phyloP scores from a whole-genome alignment of 2,888 invertebrate genomes.

The Drosophila mimetica region DNA sequence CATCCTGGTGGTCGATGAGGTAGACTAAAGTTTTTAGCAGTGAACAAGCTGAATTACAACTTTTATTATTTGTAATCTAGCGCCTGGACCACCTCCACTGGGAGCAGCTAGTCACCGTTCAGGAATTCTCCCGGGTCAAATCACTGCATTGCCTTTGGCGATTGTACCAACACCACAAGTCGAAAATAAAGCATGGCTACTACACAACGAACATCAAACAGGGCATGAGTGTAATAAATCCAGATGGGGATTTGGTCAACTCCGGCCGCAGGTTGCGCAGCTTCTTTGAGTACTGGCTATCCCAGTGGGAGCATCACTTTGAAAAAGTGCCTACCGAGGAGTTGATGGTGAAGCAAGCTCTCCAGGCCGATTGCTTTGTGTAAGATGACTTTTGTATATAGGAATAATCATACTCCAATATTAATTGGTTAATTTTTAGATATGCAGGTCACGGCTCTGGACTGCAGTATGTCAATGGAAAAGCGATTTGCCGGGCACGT shows the following conservation, averaged over 20 bases:
- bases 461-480: constrained; percentile 86
- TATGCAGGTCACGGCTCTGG: constrained; percentile 90
- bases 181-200: constrained; percentile 78
- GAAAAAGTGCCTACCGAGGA: constrained; percentile 85
- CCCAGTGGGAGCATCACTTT: constrained; percentile 84
- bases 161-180: constrained; percentile 73
- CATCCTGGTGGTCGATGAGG: constrained; percentile 83
- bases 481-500: constrained; percentile 86
- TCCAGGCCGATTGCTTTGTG: constrained; percentile 86
- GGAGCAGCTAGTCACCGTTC: constrained; percentile 82
- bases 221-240: constrained; percentile 82
- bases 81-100: constrained; percentile 83
- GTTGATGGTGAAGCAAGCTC: constrained; percentile 85
- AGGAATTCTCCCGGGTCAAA: constrained; percentile 82
- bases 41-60: no score
- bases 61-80: no score
- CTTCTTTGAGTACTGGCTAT: constrained; percentile 85
- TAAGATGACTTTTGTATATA: constrained; percentile 80
- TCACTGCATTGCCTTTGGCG: constrained; percentile 82
- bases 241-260: constrained; percentile 83
- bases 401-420: constrained; percentile 18
- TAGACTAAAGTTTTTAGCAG: constrained; percentile 20
- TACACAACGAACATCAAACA: constrained; percentile 66
- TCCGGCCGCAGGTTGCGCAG: constrained; percentile 85
- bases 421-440: constrained; percentile 79